phyloP scores from a whole-genome alignment of 1,140 invertebrate species.

The Zaprionus capensis region DNA sequence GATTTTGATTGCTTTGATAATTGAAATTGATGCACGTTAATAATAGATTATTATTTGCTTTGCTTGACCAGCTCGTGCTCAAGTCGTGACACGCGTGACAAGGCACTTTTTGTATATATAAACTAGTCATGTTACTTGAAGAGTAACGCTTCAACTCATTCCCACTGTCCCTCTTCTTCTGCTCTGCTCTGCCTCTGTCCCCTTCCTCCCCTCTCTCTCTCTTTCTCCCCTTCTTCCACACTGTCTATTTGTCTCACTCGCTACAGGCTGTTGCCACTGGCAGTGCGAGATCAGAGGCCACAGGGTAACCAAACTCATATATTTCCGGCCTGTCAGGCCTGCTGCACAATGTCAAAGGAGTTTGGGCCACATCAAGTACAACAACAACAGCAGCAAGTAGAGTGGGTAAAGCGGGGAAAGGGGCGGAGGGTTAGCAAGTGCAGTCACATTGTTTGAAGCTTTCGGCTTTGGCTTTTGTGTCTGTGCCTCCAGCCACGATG shows the following conservation, averaged over 20 bases:
- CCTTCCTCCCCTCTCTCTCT: background rate
- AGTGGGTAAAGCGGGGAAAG: background rate
- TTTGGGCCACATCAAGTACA: conserved; percentile 20
- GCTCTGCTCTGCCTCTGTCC: background rate
- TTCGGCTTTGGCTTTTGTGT: conserved; percentile 28
- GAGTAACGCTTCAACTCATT: background rate
- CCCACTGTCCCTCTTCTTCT: conserved; percentile 3
- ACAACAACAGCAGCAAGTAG: conserved; percentile 37
- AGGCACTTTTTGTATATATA: background rate
- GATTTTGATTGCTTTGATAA: background rate
- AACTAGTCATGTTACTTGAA: conserved; percentile 1
- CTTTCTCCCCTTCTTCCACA: background rate
- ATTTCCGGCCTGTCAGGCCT: conserved; percentile 47
- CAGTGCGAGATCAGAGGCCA: conserved; percentile 33
- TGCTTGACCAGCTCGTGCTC: background rate
- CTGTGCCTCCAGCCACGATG: conserved; percentile 29
- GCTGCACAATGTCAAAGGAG: conserved; percentile 49
- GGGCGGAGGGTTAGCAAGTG: conserved; percentile 23
- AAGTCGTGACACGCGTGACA: conserved; percentile 4
- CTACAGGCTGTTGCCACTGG: conserved; percentile 11
- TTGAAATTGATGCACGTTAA: background rate
- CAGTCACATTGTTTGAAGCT: conserved; percentile 65
- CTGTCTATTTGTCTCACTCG: conserved; percentile 3
- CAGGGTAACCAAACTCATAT: conserved; percentile 51
- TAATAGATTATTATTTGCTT: background rate